These are phyloP conservation scores for Coranthus polyacanthus DNA, from an alignment of 2,797 vertebrate genomes.

Conservation along the genomic window DNA sequence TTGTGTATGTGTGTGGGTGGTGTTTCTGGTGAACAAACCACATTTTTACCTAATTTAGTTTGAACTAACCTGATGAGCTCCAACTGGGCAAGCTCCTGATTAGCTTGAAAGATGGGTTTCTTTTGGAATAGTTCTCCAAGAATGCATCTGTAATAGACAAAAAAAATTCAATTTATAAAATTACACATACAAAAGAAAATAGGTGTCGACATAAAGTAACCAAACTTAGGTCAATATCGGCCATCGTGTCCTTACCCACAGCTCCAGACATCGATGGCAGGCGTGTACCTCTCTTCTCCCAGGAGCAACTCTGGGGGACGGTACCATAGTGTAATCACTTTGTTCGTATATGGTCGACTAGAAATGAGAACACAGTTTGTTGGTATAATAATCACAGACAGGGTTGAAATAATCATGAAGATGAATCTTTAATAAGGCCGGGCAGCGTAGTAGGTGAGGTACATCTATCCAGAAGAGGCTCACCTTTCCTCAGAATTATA, in stretches of 20 bases:
- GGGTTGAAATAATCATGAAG: not conserved
- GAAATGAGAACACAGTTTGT: slow-evolving; percentile 33
- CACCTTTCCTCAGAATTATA: slow-evolving; percentile 99
- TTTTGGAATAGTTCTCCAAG: slow-evolving; percentile 98
- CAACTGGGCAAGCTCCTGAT: slow-evolving; percentile 97
- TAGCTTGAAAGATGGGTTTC: slow-evolving; percentile 99
- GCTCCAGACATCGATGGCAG: slow-evolving; percentile 99
- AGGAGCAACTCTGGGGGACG: slow-evolving; percentile 96
- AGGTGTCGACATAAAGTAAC: not conserved
- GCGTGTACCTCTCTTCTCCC: slow-evolving; percentile 96
- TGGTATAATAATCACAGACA: not conserved
- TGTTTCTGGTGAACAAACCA: too few relatives aligned
- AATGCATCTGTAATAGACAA: slow-evolving; percentile 88
- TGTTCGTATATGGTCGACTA: slow-evolving; percentile 99
- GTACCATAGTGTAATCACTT: slow-evolving; percentile 99
- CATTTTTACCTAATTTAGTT: not conserved
- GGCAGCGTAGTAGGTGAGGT: not conserved
- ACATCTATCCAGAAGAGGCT: slow-evolving; percentile 38
- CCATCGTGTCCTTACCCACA: slow-evolving; percentile 92
- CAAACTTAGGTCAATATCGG: too few relatives aligned
- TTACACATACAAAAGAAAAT: not conserved
- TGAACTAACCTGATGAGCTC: slow-evolving; percentile 94
- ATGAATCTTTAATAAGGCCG: not conserved
- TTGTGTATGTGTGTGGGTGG: too few relatives aligned
- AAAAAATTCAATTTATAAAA: not conserved